Conservation (phyloP, 2,797 vertebrate species). For the Mycteria americana region DNA sequence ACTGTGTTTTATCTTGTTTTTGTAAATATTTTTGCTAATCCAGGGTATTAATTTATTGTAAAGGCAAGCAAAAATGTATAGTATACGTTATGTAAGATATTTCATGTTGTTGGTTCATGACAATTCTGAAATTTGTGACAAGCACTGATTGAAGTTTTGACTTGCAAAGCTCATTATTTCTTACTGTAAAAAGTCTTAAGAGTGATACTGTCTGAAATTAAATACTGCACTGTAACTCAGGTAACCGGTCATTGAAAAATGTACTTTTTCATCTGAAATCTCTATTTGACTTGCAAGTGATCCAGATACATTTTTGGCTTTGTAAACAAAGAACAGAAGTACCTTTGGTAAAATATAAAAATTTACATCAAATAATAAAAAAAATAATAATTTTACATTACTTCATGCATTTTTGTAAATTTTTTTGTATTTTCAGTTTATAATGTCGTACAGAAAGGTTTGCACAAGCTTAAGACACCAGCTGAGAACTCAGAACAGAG, state of each 20-base stretch:
- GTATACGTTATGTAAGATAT: not conserved
- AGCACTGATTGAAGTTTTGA: constrained; percentile 55
- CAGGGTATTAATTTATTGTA: constrained; percentile 53
- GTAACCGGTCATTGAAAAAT: constrained; percentile 54
- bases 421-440: not conserved
- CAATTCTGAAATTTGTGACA: not conserved
- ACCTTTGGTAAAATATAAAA: constrained; percentile 2
- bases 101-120: not conserved
- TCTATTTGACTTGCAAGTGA: constrained; percentile 54
- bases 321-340: constrained; percentile 38
- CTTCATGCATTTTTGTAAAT: not conserved
- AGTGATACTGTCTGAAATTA: constrained; percentile 71
- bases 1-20: constrained; percentile 69
- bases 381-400: not conserved
- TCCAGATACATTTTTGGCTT: constrained; percentile 24
- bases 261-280: constrained; percentile 48
- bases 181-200: constrained; percentile 67
- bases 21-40: constrained; percentile 72
- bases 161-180: constrained; percentile 60
- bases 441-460: not conserved
- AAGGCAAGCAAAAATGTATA: constrained; percentile 6
- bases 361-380: not conserved
- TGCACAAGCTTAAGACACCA: not conserved
- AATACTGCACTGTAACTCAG: constrained; percentile 76
- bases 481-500: not conserved